Evolutionary conservation across 2,888 invertebrate species (phyloP), one percentile per base, ranked within the genome.

Genomic region (Zele albiditarsus): DNA sequence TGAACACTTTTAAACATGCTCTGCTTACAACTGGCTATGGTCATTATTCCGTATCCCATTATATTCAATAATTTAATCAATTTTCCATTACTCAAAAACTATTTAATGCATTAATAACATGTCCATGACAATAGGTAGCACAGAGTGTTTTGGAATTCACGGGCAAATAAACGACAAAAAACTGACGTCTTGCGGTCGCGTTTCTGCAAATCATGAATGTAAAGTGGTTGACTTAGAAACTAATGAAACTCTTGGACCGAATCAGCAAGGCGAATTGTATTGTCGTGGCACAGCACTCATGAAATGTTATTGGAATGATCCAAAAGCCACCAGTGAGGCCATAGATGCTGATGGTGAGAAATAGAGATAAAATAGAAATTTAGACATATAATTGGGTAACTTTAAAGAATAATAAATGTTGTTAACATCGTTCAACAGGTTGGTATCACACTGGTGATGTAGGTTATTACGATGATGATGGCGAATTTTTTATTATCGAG

Each of bases 371-470:
- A 12, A 3, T 10, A 42, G 10, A 46, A 14, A 46, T 2, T 14
- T 16, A 12, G 8, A 12, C n/a, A 12, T 53, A 53, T 38, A 12
- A 23, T 38, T 12, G 2, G 5, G 0, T 0, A 20, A 20, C 4
- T 53, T 8, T 20, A 20, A 3, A 23, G 1, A 5, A 23, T 53
- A 6, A 6, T 12, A 16, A 77, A 53, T 38, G 3, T 69, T 28
- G 23, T 31, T n/a, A 25, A n/a, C 57, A 49, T 63, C 38, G 33
- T 31, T 58, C 46, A 20, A 42, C 58, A 87, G 86, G 85, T 3
- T 89, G 86, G 87, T n/a, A 86, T 20, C 87, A 84, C n/a, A 81
- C 87, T 0, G 89, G 89, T 6, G 89, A 89, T 76, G 72, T 88
- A 3, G 84, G 80, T 12, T 86, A 85, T 62, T 83, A 82, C 33